Base-by-base conservation (phyloP, 2,888 invertebrate species). In the Platycnemis pennipes region DNA sequence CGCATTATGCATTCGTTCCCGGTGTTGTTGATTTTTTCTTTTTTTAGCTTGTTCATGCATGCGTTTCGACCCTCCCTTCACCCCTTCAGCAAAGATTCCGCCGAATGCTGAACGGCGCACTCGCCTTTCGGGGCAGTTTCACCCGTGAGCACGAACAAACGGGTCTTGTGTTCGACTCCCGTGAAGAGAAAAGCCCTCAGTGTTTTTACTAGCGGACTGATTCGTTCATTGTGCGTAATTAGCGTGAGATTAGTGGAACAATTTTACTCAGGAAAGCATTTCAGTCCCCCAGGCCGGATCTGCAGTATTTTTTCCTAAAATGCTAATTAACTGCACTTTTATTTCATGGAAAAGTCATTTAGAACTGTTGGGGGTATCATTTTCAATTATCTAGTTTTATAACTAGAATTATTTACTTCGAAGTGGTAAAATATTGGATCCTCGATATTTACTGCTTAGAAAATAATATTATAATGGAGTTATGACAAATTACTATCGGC, bases 201-300 rank as follows among this genome's bases (percentile, higher is more conserved):
- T n/a, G 44, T 91, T 91, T 56, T n/a, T 44, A 37, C 77, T 42
- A 42, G 91, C 63, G 91, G 63, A 63, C 91, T 44, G 91, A 42
- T 91, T 63, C 63, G 56, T 45, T 26, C 91, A 56, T 91, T 91
- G 53, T 37, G 49, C 56, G 91, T 63, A 91, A 91, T 91, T 91
- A 63, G 63, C 91, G 63, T 63, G 63, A 69, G 77, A 77, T 77
- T 77, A 77, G 77, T 77, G 13, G 31, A 37, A 77, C 77, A 77
- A 77, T 77, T 77, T 13, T 13, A 77, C 77, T 77, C 77, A 11
- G 37, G 37, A 77, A 37, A 77, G 77, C 77, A 77, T 77, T 77
- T 77, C 31, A 77, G 37, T 77, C 37, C 37, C 77, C 37, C 31
- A 11, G 8, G 37, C 7, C 37, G 77, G 37, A 26, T 77, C 31